Base-by-base conservation (phyloP, 2,113 vertebrate species). In the Arvicanthis niloticus region DNA sequence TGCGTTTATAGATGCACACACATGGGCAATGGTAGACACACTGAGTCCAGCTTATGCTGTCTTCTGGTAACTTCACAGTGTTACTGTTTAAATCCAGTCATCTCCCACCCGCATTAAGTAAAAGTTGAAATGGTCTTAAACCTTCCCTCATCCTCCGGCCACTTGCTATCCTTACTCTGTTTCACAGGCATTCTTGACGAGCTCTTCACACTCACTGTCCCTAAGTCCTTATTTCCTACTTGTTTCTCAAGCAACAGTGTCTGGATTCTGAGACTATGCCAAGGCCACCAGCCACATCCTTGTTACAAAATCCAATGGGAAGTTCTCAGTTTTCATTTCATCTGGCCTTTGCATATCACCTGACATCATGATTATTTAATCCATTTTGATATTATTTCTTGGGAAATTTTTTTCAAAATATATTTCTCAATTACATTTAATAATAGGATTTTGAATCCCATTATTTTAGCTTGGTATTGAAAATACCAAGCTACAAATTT, bases 251-350 rank as follows among this genome's bases (percentile, higher is more conserved):
- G 26, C 42, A 2, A 0, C 19, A 31, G 68, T 29, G 21, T 93
- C 82, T 67, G 84, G 65, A 88, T 51, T 80, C 34, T 67, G 31
- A 70, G 60, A 34, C 31, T 80, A 24, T 16, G 22, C 56, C 65
- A 80, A 95, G 45, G 89, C 94, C 76, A 94, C 29, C 91, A 89
- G 86, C 45, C 91, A 80, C 51, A 65, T 85, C 40, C 89, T 91
- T 70, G 80, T 0, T 85, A 76, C 12, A 90, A 91, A 82, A 68
- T 40, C 68, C 62, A 91, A 11, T 26, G 88, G 62, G 75, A 81
- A 93, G 21, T 70, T 42, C 88, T 84, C 17, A 7, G n/a, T 72
- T 80, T 72, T 89, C 91, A 78, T 91, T 22, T 93, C 85, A 48
- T 21, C 87, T 80, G 80, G 91, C 68, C 24, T 91, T 56, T 82